phyloP scores from a whole-genome alignment of 2,888 invertebrate genomes.

The Perdita meconis region DNA sequence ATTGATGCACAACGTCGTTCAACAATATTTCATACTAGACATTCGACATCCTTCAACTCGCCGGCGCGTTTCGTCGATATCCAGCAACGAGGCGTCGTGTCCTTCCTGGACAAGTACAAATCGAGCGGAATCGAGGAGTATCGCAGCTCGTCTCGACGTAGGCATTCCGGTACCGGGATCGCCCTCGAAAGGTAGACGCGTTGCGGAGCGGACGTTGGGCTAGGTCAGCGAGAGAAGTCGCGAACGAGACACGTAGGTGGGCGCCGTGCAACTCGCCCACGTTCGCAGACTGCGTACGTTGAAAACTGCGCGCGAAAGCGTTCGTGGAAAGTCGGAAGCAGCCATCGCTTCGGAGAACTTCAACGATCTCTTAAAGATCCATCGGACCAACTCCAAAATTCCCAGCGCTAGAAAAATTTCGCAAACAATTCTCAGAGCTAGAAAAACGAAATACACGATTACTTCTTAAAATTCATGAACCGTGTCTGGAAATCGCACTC shows the following conservation, averaged over 20 bases:
- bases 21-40: conserved; percentile 26
- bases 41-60: conserved; percentile 5
- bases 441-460: no score
- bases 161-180: conserved; percentile 5
- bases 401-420: no score
- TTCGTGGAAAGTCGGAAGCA: conserved; percentile 6
- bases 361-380: not conserved
- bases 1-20: conserved; percentile 6
- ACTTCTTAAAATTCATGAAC: no score
- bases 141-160: not conserved
- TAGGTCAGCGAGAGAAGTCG: conserved; percentile 59
- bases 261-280: conserved; percentile 54
- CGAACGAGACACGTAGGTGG: conserved; percentile 55
- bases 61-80: conserved; percentile 11
- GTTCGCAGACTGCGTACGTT: conserved; percentile 36
- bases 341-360: conserved; percentile 1
- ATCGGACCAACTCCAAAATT: no score
- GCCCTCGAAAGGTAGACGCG: conserved; percentile 24
- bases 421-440: no score
- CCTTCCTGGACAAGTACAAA: conserved; percentile 2
- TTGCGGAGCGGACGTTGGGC: conserved; percentile 46
- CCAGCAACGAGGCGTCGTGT: conserved; percentile 4
- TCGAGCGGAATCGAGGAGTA: not conserved
- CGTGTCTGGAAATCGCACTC: no score
- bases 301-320: conserved; percentile 23